Evolutionary conservation across 2,888 invertebrate species (phyloP).

Genomic region (Oxyteleia sp.): DNA sequence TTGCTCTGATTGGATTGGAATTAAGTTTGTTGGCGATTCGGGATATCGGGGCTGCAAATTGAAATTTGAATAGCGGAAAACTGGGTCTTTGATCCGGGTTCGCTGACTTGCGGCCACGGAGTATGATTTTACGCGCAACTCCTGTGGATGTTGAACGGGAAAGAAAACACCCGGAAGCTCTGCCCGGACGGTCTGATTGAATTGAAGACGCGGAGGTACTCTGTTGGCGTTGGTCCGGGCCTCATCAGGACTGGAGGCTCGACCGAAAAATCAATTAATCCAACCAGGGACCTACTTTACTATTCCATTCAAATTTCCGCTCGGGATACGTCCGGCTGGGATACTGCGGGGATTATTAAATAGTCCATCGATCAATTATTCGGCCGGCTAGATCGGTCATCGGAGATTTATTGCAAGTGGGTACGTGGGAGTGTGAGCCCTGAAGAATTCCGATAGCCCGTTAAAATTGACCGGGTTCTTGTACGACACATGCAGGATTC

Average conservation of each 20-base stretch:
- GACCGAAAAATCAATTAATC: constrained; percentile 41
- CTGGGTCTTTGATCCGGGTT: constrained; percentile 42
- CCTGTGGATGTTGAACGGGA: background rate
- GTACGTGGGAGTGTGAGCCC: constrained; percentile 9
- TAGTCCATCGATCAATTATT: constrained; percentile 46
- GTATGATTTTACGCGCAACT: constrained; percentile 2
- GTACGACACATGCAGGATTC: constrained; percentile 30
- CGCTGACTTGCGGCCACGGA: background rate
- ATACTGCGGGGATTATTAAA: no score
- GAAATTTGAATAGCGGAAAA: constrained; percentile 55
- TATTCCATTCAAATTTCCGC: constrained; percentile 22
- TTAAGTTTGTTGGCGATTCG: constrained; percentile 37
- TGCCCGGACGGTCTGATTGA: no score
- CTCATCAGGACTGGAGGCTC: no score
- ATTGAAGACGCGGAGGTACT: background rate
- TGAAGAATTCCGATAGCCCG: constrained; percentile 48
- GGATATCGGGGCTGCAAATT: constrained; percentile 55
- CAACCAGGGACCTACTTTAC: background rate
- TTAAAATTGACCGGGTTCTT: constrained; percentile 43
- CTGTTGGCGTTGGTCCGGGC: no score
- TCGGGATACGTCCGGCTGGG: constrained; percentile 9
- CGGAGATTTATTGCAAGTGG: constrained; percentile 19
- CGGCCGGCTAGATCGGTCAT: background rate
- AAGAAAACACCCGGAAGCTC: no score
- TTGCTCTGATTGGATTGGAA: constrained; percentile 44